phyloP scores from a whole-genome alignment of 2,888 invertebrate species.

The Elmis aenea region DNA sequence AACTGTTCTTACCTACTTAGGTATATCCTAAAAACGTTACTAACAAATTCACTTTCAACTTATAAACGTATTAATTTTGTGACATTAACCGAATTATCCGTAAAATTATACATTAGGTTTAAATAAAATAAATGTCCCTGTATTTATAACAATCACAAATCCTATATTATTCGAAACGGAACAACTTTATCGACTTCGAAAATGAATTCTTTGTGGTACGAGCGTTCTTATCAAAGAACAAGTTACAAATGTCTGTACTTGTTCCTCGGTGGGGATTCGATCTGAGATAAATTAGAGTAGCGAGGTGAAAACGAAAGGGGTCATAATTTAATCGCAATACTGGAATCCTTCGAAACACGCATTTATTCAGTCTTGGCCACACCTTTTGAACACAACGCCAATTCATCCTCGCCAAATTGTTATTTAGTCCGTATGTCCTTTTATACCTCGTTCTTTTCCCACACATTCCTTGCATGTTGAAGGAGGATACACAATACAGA shows the following conservation, averaged over 20 bases:
- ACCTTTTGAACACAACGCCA: conserved; percentile 25
- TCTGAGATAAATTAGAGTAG: conserved; percentile 21
- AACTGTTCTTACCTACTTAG: no score
- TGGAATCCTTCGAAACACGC: conserved; percentile 42
- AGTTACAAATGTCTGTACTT: conserved; percentile 18
- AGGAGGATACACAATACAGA: background rate
- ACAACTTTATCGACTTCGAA: background rate
- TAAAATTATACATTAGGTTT: background rate
- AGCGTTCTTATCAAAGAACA: conserved; percentile 17
- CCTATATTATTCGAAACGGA: no score
- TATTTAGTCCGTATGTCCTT: background rate
- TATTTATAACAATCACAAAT: no score
- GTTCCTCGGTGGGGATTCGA: conserved; percentile 13
- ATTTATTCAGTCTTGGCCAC: conserved; percentile 43
- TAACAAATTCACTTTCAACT: no score
- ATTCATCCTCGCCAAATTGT: conserved; percentile 8
- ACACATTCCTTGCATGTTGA: background rate
- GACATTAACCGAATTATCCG: no score
- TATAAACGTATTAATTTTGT: no score
- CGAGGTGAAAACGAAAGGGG: conserved; percentile 38
- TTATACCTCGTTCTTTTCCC: background rate
- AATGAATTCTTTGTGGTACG: conserved; percentile 1
- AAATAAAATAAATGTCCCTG: no score
- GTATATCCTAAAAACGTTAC: no score
- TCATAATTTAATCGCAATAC: conserved; percentile 45